Evolutionary conservation across 2,113 vertebrate genomes (phyloP).

Genomic region (Galemys pyrenaicus): DNA sequence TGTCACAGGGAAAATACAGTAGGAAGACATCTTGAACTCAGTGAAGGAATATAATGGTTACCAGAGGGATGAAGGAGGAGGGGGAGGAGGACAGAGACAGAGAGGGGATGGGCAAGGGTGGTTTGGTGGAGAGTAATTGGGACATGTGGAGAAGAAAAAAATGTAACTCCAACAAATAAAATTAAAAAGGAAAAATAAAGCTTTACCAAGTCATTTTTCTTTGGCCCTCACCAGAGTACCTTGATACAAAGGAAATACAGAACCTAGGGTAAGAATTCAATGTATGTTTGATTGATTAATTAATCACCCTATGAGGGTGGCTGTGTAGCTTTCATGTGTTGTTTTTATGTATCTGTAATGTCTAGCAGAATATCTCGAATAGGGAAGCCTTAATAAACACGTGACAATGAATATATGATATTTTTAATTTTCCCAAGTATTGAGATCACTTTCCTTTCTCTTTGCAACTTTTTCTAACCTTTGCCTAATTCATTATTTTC

Average conservation of each 20-base stretch:
- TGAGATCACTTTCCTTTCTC: slow-evolving; percentile 20
- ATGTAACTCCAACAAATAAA: too few relatives aligned
- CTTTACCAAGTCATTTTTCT: not conserved
- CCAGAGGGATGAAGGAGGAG: too few relatives aligned
- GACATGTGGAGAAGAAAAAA: too few relatives aligned
- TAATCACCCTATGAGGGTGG: not conserved
- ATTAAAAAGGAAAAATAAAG: too few relatives aligned
- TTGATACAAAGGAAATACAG: not conserved
- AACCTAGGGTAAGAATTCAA: not conserved
- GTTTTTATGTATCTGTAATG: not conserved
- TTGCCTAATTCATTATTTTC: not conserved
- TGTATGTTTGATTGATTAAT: not conserved
- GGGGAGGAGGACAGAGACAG: too few relatives aligned
- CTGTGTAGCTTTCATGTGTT: not conserved
- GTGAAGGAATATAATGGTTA: too few relatives aligned
- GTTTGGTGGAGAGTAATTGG: too few relatives aligned
- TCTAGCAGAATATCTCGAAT: not conserved
- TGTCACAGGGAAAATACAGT: not conserved
- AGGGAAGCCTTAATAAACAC: not conserved
- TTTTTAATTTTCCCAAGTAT: slow-evolving; percentile 27
- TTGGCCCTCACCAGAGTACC: not conserved
- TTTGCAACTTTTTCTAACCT: not conserved
- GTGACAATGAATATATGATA: not conserved
- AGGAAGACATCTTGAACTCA: too few relatives aligned
- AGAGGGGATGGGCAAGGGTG: too few relatives aligned